Base-by-base conservation (phyloP, 2,113 vertebrate species). In the Baryphthengus martii region DNA sequence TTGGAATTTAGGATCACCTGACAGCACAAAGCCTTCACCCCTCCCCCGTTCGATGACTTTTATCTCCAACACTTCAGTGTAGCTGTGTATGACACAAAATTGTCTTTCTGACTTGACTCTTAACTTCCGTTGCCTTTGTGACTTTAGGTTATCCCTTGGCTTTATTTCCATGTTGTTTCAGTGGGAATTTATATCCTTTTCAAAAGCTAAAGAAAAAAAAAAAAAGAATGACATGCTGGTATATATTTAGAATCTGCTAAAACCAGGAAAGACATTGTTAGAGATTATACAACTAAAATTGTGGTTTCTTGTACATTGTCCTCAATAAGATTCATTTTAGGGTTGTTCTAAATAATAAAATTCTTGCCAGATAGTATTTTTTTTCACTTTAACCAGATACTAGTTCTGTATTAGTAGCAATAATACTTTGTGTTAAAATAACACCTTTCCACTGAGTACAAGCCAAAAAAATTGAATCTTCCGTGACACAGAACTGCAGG, bases 111-210 rank as follows among this genome's bases (percentile, higher is more conserved):
- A 42, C 68, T 56, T 61, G 40, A 16, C 40, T 78, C 31, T 47
- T 25, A 55, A 68, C 76, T 96, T 97, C 81, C 92, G 96, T 77
- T 96, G 29, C 71, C 93, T 90, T 92, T 86, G 62, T 95, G 72
- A 90, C 44, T 94, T 91, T 74, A 80, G 47, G 59, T 90, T 88
- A 79, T 82, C 55, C 35, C 31, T 77, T 9, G 1, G 20, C 24
- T 92, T 88, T 91, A 86, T 85, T 94, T 86, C 47, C 37, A n/a
- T 15, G 37, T 76, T 42, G 23, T 49, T 96, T 95, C 81, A 49
- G 42, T 77, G 61, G 59, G 55, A 85, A 89, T 85, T 88, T 70
- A 67, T 90, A 86, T 66, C 17, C 16, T 67, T 93, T 96, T 65
- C 9, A 5, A 86, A 92, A 74, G 39, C 5, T 63, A 47, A 40